A percentile compares a stretch with the other conserved stretches of the same genome.
Conservation (phyloP, 2,113 vertebrate species). For the Oriolus oriolus region DNA sequence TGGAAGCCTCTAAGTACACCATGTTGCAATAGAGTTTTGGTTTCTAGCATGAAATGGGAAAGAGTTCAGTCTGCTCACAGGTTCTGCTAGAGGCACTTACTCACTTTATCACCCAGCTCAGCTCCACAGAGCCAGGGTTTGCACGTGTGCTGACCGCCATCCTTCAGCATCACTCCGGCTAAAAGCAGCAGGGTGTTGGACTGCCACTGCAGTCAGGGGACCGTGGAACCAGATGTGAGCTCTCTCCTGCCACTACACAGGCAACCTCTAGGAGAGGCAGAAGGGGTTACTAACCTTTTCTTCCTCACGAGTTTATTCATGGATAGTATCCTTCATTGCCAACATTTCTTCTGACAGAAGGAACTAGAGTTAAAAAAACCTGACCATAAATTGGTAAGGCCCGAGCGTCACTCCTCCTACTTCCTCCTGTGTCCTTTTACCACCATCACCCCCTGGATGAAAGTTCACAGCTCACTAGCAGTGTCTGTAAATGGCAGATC, state of each 20-base stretch:
- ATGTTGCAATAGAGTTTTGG: not conserved
- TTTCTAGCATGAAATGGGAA: not conserved
- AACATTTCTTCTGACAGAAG: not conserved
- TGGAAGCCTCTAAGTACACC: not conserved
- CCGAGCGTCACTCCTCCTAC: not conserved
- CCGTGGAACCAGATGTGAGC: not conserved
- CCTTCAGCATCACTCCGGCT: not conserved
- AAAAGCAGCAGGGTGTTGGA: not conserved
- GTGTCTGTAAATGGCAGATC: not conserved
- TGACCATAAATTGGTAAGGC: not conserved
- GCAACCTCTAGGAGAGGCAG: not conserved
- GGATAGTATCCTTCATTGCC: not conserved
- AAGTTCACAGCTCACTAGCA: conserved; percentile 35
- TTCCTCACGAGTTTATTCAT: not conserved
- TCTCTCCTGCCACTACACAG: not conserved
- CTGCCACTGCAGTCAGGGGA: not conserved
- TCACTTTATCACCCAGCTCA: not conserved
- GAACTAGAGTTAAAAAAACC: not conserved
- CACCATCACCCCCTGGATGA: not conserved
- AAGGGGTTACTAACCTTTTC: not conserved
- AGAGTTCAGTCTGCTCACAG: not conserved
- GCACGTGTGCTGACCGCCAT: not conserved
- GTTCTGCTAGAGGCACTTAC: not conserved
- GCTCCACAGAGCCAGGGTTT: not conserved
- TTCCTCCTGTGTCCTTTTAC: conserved; percentile 33